Evolutionary conservation across 2,113 vertebrate genomes (phyloP).

Genomic region (Elaphurus davidianus): DNA sequence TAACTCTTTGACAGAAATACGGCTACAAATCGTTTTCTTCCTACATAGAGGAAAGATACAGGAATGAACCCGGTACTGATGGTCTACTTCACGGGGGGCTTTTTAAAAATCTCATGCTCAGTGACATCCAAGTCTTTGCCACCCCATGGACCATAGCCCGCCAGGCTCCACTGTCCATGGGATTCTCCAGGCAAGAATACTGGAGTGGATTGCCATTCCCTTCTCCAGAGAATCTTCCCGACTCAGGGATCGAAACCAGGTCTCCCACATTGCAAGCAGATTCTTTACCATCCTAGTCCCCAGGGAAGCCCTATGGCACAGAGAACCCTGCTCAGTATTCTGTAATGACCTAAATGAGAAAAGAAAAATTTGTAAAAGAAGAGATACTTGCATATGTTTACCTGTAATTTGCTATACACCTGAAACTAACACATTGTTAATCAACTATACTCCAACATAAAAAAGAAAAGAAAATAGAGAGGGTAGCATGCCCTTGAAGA

Average conservation of each 20-base stretch:
- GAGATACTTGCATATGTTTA: background rate
- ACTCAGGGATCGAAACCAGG: background rate
- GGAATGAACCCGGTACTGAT: background rate
- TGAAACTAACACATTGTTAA: background rate
- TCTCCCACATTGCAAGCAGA: background rate
- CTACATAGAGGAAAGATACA: background rate
- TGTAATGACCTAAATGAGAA: background rate
- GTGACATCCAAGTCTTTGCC: background rate
- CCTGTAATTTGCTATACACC: background rate
- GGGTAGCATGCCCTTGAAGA: background rate
- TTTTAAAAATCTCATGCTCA: background rate
- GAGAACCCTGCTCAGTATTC: background rate
- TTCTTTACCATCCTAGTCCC: background rate
- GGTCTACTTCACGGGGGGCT: fast-evolving
- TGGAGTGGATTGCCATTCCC: background rate
- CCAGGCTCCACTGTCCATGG: background rate
- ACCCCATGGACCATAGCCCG: background rate
- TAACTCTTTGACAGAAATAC: background rate
- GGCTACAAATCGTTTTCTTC: background rate
- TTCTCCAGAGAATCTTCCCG: background rate
- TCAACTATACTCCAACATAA: background rate
- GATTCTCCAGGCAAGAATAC: background rate
- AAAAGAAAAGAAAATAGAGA: background rate
- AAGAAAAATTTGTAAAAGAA: background rate
- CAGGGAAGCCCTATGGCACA: background rate